phyloP scores from a whole-genome alignment of 2,888 invertebrate species.

The Laothoe populi region DNA sequence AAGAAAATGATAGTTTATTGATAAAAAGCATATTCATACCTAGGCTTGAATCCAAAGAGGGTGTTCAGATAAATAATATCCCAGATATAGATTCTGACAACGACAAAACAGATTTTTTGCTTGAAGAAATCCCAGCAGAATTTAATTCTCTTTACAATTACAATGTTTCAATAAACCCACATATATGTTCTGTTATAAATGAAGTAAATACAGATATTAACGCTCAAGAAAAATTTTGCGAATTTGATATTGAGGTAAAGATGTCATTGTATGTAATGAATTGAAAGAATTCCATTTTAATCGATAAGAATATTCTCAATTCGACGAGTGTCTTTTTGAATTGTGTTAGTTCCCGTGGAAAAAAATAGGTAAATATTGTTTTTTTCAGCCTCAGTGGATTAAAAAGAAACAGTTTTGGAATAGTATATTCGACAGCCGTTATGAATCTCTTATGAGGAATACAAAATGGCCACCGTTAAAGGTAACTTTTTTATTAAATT shows the following conservation, averaged over 20 bases:
- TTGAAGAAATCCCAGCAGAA: constrained; percentile 51
- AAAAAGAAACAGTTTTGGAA: constrained; percentile 65
- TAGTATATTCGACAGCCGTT: constrained; percentile 67
- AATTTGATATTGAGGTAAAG: constrained; percentile 69
- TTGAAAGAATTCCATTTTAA: neutral
- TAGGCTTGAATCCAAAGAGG: constrained; percentile 33
- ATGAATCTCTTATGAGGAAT: constrained; percentile 72
- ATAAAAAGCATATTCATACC: constrained; percentile 50
- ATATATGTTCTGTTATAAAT: constrained; percentile 50
- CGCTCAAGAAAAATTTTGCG: constrained; percentile 57
- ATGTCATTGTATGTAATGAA: neutral
- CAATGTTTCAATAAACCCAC: constrained; percentile 47
- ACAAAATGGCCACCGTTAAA: constrained; percentile 71
- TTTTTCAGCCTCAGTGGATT: constrained; percentile 63
- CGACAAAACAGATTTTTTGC: constrained; percentile 58
- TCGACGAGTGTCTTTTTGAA: no score
- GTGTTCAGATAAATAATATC: constrained; percentile 33
- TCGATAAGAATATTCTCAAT: no score
- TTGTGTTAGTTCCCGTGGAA: neutral
- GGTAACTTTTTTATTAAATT: constrained; percentile 46
- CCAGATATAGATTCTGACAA: constrained; percentile 42
- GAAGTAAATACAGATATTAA: constrained; percentile 59
- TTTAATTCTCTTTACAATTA: constrained; percentile 45
- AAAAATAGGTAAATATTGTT: neutral
- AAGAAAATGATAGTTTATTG: constrained; percentile 41